Evolutionary conservation across 2,888 invertebrate species (phyloP).

Genomic region (Drosophila parthenogenetica): DNA sequence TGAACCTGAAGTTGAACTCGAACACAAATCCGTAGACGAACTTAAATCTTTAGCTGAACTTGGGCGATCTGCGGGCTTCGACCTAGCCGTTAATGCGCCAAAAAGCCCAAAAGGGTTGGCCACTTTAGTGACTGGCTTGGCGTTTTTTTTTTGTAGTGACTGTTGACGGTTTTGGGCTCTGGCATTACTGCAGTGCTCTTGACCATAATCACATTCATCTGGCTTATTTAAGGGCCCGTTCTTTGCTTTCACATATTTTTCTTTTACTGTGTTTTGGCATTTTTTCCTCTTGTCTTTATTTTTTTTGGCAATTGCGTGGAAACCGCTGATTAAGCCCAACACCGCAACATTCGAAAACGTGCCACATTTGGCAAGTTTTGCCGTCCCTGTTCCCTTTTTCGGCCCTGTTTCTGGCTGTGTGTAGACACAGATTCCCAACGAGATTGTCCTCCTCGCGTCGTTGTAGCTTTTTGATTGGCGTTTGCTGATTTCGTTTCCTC

Average conservation of each 20-base stretch:
- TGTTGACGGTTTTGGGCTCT: constrained; percentile 20
- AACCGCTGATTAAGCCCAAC: constrained; percentile 76
- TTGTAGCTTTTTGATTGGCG: constrained; percentile 72
- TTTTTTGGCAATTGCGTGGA: constrained; percentile 72
- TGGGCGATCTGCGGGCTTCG: constrained; percentile 12
- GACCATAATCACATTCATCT: constrained; percentile 44
- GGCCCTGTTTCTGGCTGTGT: constrained; percentile 26
- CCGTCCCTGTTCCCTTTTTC: constrained; percentile 18
- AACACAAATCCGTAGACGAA: too few species aligned
- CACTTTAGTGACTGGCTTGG: constrained; percentile 27
- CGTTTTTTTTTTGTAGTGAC: constrained; percentile 14
- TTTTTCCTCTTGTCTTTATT: constrained; percentile 2
- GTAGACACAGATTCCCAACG: constrained; percentile 57
- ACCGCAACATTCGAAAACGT: constrained; percentile 73
- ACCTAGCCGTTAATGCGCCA: constrained; percentile 74
- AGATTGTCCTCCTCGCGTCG: constrained; percentile 46
- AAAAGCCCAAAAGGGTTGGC: constrained; percentile 60
- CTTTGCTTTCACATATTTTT: constrained; percentile 76
- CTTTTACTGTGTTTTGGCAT: constrained; percentile 20
- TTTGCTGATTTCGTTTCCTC: constrained; percentile 54
- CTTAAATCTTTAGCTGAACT: background rate
- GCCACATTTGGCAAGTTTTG: constrained; percentile 72
- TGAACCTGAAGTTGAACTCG: constrained; percentile 50
- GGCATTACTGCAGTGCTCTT: constrained; percentile 22
- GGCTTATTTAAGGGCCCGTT: constrained; percentile 71